Evolutionary conservation across 2,113 vertebrate species (phyloP), one percentile per base, ranked within the genome.

Genomic region (Mionectes macconnelli): DNA sequence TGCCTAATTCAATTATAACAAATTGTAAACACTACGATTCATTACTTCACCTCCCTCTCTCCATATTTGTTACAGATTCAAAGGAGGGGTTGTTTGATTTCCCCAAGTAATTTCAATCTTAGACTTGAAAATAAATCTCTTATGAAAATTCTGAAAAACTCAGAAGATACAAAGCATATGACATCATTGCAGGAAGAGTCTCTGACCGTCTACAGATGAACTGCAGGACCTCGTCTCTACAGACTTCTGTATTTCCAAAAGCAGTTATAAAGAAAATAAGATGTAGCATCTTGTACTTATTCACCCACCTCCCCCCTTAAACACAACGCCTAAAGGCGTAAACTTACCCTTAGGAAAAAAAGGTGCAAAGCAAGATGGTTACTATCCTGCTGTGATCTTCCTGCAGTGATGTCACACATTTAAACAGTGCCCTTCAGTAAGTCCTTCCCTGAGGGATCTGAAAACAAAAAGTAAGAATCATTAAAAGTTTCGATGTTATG

Each of bases 371-470:
- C 69, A 87, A 91, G 84, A 82, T 59, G 44, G 75, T 52, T 83
- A 87, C 44, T 83, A 86, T 59, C 84, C 93, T 88, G 84, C 79
- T 95, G 94, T 49, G 64, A 91, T 96, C 81, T 90, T 95, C 92
- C 87, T 89, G 84, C 75, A 96, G 79, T 89, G 75, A 95, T 47
- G 79, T 92, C 96, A 96, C 59, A 96, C 92, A 96, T 97, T 96
- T 95, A 97, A 95, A 87, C 80, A 39, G 77, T 89, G 93, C 85
- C 93, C 90, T 96, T 96, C 96, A 95, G 47, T 70, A 93, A 89
- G 86, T 89, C 92, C 80, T 89, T 96, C 94, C 93, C 90, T 92
- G 95, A 97, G 89, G 94, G 59, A 95, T 93, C 97, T 97, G 70
- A 92, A 97, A 96, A 82, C 22, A 68, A 89, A 87, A 82, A 78